These are phyloP conservation scores for Ibycter americanus DNA, from an alignment of 2,797 vertebrate species.

Conservation along the genomic window DNA sequence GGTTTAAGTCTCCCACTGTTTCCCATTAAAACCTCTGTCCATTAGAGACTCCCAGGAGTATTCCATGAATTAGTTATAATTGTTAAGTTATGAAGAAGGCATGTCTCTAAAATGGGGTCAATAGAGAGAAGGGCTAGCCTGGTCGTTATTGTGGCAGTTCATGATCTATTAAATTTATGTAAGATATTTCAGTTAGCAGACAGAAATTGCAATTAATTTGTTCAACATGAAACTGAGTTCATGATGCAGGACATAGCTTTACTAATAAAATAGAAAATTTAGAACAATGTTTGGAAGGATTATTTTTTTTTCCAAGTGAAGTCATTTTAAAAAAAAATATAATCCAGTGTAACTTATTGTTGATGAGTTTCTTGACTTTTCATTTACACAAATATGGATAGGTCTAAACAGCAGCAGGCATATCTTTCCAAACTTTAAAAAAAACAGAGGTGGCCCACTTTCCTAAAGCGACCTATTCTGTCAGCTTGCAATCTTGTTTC, in stretches of 20 bases:
- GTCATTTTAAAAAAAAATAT: not conserved
- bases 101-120: not conserved
- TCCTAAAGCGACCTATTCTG: not conserved
- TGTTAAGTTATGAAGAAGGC: not conserved
- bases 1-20: not conserved
- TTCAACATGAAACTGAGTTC: not conserved
- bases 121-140: not conserved
- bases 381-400: not conserved
- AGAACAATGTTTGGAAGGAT: not conserved
- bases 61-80: not conserved
- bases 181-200: not conserved
- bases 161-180: not conserved
- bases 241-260: not conserved
- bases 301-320: not conserved
- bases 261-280: not conserved
- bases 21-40: not conserved
- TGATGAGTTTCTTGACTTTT: not conserved
- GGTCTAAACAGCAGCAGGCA: not conserved
- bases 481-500: not conserved
- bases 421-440: not conserved
- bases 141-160: not conserved
- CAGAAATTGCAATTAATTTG: not conserved
- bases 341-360: not conserved
- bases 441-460: not conserved
- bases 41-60: not conserved